Percentiles rank a stretch among this genome's conserved stretches.
These are phyloP conservation scores for Coremacera marginata DNA, from an alignment of 2,888 invertebrate genomes.

Conservation along the genomic window DNA sequence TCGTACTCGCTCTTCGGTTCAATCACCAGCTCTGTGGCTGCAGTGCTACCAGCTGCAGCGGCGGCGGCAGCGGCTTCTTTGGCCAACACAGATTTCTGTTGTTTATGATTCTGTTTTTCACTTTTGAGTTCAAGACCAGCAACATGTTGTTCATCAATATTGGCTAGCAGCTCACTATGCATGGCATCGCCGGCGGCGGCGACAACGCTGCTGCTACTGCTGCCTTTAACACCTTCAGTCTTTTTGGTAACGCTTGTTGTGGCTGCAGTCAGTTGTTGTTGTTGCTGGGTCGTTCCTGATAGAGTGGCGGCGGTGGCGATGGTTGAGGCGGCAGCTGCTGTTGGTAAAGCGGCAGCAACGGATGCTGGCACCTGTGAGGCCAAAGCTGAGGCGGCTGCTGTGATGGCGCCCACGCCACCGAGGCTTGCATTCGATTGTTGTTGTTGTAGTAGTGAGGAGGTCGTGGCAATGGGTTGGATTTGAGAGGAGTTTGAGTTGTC, in stretches of 20 bases:
- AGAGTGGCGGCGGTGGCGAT: constrained; percentile 45
- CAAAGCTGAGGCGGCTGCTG: constrained; percentile 60
- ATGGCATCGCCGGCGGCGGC: constrained; percentile 62
- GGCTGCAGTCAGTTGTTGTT: constrained; percentile 50
- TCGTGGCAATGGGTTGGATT: constrained; percentile 61
- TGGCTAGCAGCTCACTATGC: constrained; percentile 58
- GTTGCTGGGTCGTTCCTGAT: constrained; percentile 56
- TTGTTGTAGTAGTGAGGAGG: constrained; percentile 64
- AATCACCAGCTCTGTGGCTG: constrained; percentile 67
- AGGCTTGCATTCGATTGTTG: constrained; percentile 59
- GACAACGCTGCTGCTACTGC: constrained; percentile 54
- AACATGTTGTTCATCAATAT: constrained; percentile 53
- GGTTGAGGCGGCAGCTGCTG: constrained; percentile 47
- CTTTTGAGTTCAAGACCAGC: constrained; percentile 47
- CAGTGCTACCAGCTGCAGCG: constrained; percentile 49
- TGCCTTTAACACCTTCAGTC: constrained; percentile 69
- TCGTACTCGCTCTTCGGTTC: constrained; percentile 83
- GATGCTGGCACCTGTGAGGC: constrained; percentile 60
- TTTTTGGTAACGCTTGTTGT: constrained; percentile 68
- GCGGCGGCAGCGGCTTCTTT: constrained; percentile 50
- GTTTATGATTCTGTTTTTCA: constrained; percentile 67
- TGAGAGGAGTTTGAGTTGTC: constrained; percentile 70
- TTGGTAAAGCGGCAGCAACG: constrained; percentile 53
- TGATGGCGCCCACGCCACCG: constrained; percentile 57
- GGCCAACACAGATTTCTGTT: constrained; percentile 49